Evolutionary conservation across 2,113 vertebrate species (phyloP), one percentile per base, ranked within the genome.

Genomic region (Pogona vitticeps): DNA sequence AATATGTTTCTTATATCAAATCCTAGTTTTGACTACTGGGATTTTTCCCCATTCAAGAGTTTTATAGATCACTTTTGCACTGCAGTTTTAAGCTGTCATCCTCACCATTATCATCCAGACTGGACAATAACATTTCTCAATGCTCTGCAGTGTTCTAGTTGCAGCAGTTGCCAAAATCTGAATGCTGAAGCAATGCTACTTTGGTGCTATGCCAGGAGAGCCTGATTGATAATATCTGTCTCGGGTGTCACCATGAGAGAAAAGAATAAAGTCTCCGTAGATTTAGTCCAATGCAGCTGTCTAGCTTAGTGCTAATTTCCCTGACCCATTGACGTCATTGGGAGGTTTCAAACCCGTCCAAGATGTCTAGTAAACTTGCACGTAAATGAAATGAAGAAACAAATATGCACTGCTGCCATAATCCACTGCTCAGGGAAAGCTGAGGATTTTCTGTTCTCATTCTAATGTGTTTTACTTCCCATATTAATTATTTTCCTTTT

Each of bases 241-340:
- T 91, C 93, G 18, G 90, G 91, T 93, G 91, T 95, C 94, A 89
- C 94, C 93, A 92, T 75, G 90, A 85, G 91, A 92, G 92, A 91
- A 93, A 93, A 87, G 94, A 94, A 94, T 89, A 91, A 92, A 95
- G 90, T 85, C 91, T 90, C 91, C 84, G 89, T 87, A 80, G 94
- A 93, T 90, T 85, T 88, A 92, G 90, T 85, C 92, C 94, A 92
- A 83, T 86, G 94, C 95, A 92, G 95, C 92, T 88, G 94, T 88
- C 95, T 93, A 86, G 14, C n/a, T 79, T 79, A 84, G 95, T 95
- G 95, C 95, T 91, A 90, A 8, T 95, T 95, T 90, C 88, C 75
- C 95, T 77, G 92, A 88, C 93, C 94, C 92, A 95, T 94, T 96
- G 97, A 97, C 95, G 96, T 97, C 97, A 97, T 79, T 26, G n/a